phyloP scores from a whole-genome alignment of 2,797 vertebrate species.

The Sebastes matsubarae region DNA sequence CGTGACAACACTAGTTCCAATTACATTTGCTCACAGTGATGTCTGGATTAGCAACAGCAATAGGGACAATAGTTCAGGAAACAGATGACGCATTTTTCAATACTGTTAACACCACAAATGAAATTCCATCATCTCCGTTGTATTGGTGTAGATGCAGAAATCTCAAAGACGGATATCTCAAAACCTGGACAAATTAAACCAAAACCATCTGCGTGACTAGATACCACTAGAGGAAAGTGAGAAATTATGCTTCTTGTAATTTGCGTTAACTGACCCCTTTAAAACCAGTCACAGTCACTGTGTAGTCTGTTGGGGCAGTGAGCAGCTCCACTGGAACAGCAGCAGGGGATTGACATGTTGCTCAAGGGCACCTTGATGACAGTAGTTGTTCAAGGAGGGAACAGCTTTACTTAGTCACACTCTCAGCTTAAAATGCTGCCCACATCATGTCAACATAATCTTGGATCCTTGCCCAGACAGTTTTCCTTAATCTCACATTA shows the following conservation, averaged over 20 bases:
- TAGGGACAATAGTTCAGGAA: background rate
- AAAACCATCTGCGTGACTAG: background rate
- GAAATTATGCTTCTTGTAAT: background rate
- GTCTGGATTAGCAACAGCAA: background rate
- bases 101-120: too few species aligned
- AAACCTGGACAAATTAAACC: background rate
- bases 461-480: conserved; percentile 47
- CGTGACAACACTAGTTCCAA: rapidly evolving
- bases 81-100: too few species aligned
- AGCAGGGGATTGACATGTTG: conserved; percentile 14
- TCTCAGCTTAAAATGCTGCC: conserved; percentile 44
- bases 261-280: background rate
- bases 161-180: background rate
- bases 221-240: background rate
- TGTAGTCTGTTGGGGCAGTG: background rate
- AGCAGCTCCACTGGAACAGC: background rate
- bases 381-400: conserved; percentile 39
- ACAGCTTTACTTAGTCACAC: conserved; percentile 45
- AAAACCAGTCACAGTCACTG: background rate
- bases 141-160: background rate
- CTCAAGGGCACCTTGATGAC: conserved; percentile 56
- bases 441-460: conserved; percentile 53
- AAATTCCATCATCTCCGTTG: background rate
- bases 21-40: background rate
- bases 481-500: conserved; percentile 66